Evolutionary conservation across 2,797 vertebrate genomes (phyloP).

Genomic region (Clarias fuscus): DNA sequence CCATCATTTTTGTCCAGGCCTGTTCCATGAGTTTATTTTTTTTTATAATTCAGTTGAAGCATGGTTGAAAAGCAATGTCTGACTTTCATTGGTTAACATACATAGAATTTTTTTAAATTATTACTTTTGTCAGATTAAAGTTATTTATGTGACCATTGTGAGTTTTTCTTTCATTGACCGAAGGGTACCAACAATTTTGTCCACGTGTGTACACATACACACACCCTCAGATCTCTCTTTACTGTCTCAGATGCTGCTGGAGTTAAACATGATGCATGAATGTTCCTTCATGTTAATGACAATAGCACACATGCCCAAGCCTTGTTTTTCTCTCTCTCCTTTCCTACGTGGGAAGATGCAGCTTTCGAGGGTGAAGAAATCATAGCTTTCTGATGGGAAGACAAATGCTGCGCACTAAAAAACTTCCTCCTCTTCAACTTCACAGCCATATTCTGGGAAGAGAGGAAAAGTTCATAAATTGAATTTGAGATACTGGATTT

Average conservation of each 20-base stretch:
- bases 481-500: constrained; percentile 6
- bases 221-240: constrained; percentile 6
- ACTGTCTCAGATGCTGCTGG: constrained; percentile 16
- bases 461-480: constrained; percentile 16
- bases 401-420: constrained; percentile 43
- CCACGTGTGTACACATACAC: too few species aligned
- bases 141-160: too few species aligned
- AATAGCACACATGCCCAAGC: neutral
- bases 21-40: too few species aligned
- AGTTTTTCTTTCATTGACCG: too few species aligned
- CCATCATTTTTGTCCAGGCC: too few species aligned
- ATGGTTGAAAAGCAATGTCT: too few species aligned
- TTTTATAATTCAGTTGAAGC: too few species aligned
- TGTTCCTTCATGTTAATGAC: constrained; percentile 15
- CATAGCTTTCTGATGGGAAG: neutral
- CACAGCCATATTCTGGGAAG: constrained; percentile 57
- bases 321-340: neutral
- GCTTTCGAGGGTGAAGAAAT: constrained; percentile 12
- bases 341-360: neutral
- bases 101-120: too few species aligned
- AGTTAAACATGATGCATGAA: constrained; percentile 13
- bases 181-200: too few species aligned
- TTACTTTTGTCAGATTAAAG: too few species aligned
- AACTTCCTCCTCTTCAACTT: constrained; percentile 58
- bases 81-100: too few species aligned